Evolutionary conservation across 2,888 invertebrate genomes (phyloP), one percentile per base, ranked within the genome.

Genomic region (Acronicta alni): DNA sequence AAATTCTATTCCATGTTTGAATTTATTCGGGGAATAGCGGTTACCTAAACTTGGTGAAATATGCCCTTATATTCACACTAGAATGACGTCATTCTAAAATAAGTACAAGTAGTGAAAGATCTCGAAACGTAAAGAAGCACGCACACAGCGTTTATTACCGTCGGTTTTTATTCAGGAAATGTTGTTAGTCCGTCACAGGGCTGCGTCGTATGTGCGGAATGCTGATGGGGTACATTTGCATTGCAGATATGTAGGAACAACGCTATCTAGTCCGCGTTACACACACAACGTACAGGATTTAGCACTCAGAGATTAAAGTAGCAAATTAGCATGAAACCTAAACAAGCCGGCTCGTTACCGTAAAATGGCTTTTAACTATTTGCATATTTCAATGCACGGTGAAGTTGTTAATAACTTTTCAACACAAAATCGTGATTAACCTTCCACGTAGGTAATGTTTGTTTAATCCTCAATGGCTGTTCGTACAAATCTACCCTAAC

Each of bases 161-260:
- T 42, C 17, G 32, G 35, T 55, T 65, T 62, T 70, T 53, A 59
- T 61, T 65, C 64, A 63, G 56, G 72, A 30, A 77, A 67, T 64
- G 55, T 71, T 72, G 70, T 79, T 75, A 76, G 74, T 72, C 72
- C 59, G 72, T 80, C 77, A 78, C 77, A 72, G 73, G 68, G 74
- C 72, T 65, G 20, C 57, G 59, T 67, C 75, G 73, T 67, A 70
- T 77, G 77, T 78, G 71, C 65, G 62, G 78, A 82, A 83, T 84
- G 74, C 74, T 79, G 83, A 86, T 84, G 84, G 72, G 79, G 57
- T 70, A 53, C 74, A 90, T 91, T 91, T 89, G 89, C 90, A 89
- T 84, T 90, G 88, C 89, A 89, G 85, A 90, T 90, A 80, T 68
- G 79, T 66, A 75, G 75, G 67, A 80, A 80, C 78, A 70, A 46